A percentile compares a stretch with the other conserved stretches of the same genome.
phyloP scores from a whole-genome alignment of 2,797 vertebrate species.

The Craterocephalus amniculus region DNA sequence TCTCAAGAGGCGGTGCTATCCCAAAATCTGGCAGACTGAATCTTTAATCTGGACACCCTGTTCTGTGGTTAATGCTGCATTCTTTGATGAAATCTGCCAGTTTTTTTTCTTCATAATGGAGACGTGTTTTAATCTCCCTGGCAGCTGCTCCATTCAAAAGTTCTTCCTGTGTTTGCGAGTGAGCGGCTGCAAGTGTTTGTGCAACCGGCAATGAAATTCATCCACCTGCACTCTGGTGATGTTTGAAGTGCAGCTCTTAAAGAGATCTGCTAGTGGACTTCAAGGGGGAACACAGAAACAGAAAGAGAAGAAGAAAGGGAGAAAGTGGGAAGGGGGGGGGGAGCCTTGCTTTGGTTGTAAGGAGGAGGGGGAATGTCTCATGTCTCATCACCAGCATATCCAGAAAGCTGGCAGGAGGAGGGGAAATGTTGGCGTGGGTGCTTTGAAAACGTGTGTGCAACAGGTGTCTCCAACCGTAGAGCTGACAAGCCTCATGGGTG shows the following conservation, averaged over 20 bases:
- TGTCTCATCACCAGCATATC: slow-evolving; percentile 46
- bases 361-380: slow-evolving; percentile 21
- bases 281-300: slow-evolving; percentile 38
- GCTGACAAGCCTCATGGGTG: slow-evolving; percentile 44
- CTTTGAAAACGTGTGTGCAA: slow-evolving; percentile 59
- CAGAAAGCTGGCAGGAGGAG: slow-evolving; percentile 30
- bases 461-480: slow-evolving; percentile 70
- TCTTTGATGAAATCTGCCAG: slow-evolving; percentile 80
- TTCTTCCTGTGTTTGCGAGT: slow-evolving; percentile 63
- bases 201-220: slow-evolving; percentile 49
- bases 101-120: slow-evolving; percentile 74
- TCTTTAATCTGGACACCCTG: slow-evolving; percentile 79
- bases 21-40: slow-evolving; percentile 65
- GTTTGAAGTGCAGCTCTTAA: slow-evolving; percentile 72
- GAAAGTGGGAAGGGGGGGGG: slow-evolving; percentile 15
- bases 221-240: slow-evolving; percentile 70
- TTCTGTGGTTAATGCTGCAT: slow-evolving; percentile 77
- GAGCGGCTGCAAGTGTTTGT: slow-evolving; percentile 31
- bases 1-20: slow-evolving; percentile 54
- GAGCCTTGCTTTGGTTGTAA: slow-evolving; percentile 6
- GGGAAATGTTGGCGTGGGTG: slow-evolving; percentile 39
- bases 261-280: slow-evolving; percentile 46
- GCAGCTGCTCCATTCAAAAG: slow-evolving; percentile 84
- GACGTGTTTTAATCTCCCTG: slow-evolving; percentile 79
- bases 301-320: slow-evolving; percentile 29